phyloP scores from a whole-genome alignment of 2,888 invertebrate genomes.

The Pheosia gnoma region DNA sequence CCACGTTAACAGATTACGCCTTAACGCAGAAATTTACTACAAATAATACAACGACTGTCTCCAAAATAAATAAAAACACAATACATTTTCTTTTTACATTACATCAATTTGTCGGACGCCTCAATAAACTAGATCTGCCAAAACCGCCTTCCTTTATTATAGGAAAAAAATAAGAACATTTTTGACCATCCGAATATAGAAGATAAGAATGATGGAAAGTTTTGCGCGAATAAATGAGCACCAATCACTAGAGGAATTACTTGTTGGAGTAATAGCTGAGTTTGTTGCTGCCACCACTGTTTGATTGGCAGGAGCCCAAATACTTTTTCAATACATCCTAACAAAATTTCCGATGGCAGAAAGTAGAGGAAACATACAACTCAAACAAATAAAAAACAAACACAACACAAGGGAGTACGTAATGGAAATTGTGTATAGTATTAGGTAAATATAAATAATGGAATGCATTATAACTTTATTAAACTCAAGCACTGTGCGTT shows the following conservation, averaged over 20 bases:
- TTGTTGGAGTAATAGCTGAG: constrained; percentile 10
- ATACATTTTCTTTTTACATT: constrained; percentile 21
- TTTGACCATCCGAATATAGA: constrained; percentile 13
- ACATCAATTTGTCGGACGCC: constrained; percentile 10
- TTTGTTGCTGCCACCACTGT: constrained; percentile 16
- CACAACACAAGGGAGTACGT: no score
- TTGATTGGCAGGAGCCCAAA: constrained; percentile 38
- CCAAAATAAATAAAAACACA: constrained; percentile 17
- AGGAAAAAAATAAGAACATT: constrained; percentile 14
- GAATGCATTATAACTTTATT: no score
- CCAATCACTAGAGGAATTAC: constrained; percentile 15
- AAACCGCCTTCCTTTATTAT: constrained; percentile 23
- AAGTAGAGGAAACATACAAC: neutral
- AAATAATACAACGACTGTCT: constrained; percentile 10
- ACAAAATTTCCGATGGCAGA: constrained; percentile 1
- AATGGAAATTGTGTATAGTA: no score
- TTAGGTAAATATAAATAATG: no score
- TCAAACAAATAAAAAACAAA: no score
- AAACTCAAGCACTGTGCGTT: no score
- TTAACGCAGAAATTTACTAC: neutral
- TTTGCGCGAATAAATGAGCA: constrained; percentile 11
- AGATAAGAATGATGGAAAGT: constrained; percentile 7
- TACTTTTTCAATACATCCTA: constrained; percentile 34
- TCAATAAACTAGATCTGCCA: constrained; percentile 24
- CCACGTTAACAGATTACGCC: no score